A percentile compares a stretch with the other conserved stretches of the same genome.
Conservation (phyloP, 2,113 vertebrate species). For the Microtus pennsylvanicus region DNA sequence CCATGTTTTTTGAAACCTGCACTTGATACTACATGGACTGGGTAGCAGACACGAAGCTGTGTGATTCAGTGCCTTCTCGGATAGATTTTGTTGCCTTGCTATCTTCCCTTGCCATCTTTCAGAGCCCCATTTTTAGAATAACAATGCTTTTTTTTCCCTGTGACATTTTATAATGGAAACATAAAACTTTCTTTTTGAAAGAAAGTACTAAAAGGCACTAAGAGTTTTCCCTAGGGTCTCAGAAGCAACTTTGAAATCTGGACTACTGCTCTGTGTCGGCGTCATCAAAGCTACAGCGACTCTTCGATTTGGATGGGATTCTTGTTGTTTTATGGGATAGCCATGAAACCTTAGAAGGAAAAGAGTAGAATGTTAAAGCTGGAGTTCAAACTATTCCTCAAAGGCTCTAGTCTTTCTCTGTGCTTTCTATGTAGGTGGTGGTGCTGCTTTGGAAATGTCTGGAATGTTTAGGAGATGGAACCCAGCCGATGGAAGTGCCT, state of each 20-base stretch:
- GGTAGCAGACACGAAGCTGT: not conserved
- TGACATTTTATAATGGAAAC: not conserved
- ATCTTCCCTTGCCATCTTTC: not conserved
- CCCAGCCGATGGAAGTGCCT: not conserved
- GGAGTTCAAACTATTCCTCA: not conserved
- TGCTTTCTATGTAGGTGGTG: not conserved
- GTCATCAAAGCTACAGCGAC: not conserved
- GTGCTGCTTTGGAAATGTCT: not conserved
- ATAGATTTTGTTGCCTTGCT: too few species aligned
- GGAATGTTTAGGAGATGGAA: not conserved
- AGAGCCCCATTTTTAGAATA: not conserved
- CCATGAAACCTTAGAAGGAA: not conserved
- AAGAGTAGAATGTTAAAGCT: not conserved
- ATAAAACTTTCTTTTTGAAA: not conserved
- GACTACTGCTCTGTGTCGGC: not conserved
- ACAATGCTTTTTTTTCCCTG: not conserved
- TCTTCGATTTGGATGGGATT: not conserved
- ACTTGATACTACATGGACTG: not conserved
- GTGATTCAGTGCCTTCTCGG: not conserved
- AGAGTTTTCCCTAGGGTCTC: not conserved
- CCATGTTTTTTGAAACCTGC: not conserved
- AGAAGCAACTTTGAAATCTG: not conserved
- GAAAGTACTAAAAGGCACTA: not conserved
- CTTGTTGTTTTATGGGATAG: not conserved
- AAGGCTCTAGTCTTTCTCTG: not conserved